Evolutionary conservation across 1,140 invertebrate species (phyloP).

Genomic region (Spodoptera frugiperda): DNA sequence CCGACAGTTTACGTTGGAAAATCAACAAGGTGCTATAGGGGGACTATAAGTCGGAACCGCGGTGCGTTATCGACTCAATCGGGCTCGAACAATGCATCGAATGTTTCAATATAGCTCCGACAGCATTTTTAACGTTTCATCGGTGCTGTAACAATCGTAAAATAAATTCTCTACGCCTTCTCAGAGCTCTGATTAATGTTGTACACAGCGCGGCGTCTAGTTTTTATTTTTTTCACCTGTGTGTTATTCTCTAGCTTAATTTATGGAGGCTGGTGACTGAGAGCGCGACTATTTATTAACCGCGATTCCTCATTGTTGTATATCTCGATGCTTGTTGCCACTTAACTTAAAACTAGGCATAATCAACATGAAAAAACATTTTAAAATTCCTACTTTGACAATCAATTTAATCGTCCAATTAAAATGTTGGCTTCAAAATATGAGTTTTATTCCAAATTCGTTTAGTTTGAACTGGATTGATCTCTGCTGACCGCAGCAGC

Average conservation of each 20-base stretch:
- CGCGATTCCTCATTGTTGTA: conserved; percentile 39
- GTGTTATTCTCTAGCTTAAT: conserved; percentile 79
- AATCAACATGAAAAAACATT: background rate
- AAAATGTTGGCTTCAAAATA: background rate
- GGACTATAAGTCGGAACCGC: conserved; percentile 67
- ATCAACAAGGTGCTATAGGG: conserved; percentile 79
- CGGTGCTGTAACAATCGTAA: conserved; percentile 84
- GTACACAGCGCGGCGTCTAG: conserved; percentile 76
- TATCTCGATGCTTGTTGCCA: conserved; percentile 2
- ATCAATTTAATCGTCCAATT: background rate
- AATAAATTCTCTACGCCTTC: conserved; percentile 85
- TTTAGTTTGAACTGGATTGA: conserved; percentile 5
- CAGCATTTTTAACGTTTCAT: conserved; percentile 86
- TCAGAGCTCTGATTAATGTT: conserved; percentile 84
- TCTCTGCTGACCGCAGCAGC: conserved; percentile 55
- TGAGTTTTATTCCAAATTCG: background rate
- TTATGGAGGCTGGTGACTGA: conserved; percentile 67
- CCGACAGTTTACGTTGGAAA: conserved; percentile 81
- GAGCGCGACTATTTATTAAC: conserved; percentile 29
- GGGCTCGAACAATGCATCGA: conserved; percentile 80
- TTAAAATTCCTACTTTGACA: conserved; percentile 9
- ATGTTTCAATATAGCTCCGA: conserved; percentile 84
- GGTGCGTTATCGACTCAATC: conserved; percentile 81
- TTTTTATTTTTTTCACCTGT: conserved; percentile 75
- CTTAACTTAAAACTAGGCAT: background rate